These are phyloP conservation scores for Drosophila sproati DNA, from an alignment of 1,140 invertebrate genomes.

Conservation along the genomic window DNA sequence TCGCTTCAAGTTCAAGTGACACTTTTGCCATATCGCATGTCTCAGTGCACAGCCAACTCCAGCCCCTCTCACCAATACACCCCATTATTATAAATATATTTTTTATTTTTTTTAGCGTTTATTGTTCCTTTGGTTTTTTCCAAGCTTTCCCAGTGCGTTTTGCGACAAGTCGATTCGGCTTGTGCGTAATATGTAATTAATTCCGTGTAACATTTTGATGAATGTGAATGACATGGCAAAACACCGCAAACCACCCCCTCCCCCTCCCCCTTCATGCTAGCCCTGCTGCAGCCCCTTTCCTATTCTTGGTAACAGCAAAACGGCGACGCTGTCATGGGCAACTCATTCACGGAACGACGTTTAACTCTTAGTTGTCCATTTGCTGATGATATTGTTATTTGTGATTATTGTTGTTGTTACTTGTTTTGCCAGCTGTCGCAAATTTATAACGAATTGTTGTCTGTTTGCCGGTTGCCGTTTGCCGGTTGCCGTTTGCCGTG, in stretches of 20 bases:
- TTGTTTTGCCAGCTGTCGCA: slow-evolving; percentile 44
- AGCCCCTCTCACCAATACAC: background rate
- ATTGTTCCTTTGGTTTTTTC: slow-evolving; percentile 33
- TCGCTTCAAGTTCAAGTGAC: slow-evolving; percentile 75
- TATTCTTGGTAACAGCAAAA: slow-evolving; percentile 28
- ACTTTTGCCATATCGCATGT: slow-evolving; percentile 75
- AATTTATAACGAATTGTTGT: slow-evolving; percentile 33
- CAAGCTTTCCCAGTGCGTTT: slow-evolving; percentile 20
- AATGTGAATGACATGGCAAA: slow-evolving; percentile 36
- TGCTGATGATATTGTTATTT: slow-evolving; percentile 15
- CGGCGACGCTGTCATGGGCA: background rate
- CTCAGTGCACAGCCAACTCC: slow-evolving; percentile 42
- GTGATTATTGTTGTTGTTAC: slow-evolving; percentile 13
- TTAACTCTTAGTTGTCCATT: slow-evolving; percentile 1
- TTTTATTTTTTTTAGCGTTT: background rate
- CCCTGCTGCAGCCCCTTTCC: background rate
- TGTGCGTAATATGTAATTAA: slow-evolving; percentile 78
- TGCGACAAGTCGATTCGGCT: slow-evolving; percentile 39
- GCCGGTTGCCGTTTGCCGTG: slow-evolving; percentile 3
- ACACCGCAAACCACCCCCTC: background rate
- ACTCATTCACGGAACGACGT: slow-evolving; percentile 42
- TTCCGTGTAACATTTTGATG: slow-evolving; percentile 51
- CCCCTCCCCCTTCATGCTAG: background rate
- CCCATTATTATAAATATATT: too few relatives aligned
- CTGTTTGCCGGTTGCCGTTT: slow-evolving; percentile 13